These are phyloP conservation scores for Caenorhabditis macrosperma DNA, from an alignment of 2,888 invertebrate species.

Conservation along the genomic window DNA sequence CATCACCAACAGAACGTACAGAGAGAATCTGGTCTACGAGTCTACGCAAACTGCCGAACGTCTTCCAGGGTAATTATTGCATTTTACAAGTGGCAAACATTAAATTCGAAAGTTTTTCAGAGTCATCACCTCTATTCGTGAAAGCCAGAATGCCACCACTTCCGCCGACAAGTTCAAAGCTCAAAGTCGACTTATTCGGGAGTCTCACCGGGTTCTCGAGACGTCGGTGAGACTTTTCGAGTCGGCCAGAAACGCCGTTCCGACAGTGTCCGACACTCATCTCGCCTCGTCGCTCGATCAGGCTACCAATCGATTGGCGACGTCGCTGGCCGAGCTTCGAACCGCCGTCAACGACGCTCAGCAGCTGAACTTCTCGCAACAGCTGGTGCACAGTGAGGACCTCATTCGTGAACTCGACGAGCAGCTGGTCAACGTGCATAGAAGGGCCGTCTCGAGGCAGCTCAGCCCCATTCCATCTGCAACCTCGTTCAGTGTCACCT, in stretches of 20 bases:
- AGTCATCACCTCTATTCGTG: slow-evolving; percentile 70
- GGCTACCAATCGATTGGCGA: slow-evolving; percentile 83
- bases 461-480: slow-evolving; percentile 56
- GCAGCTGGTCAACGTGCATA: slow-evolving; percentile 89
- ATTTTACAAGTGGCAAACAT: neutral
- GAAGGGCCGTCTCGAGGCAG: slow-evolving; percentile 84
- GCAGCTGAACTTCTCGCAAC: slow-evolving; percentile 82
- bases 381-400: slow-evolving; percentile 75
- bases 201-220: slow-evolving; percentile 75
- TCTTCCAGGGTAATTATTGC: slow-evolving; percentile 76
- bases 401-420: slow-evolving; percentile 84
- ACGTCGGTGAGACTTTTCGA: slow-evolving; percentile 85
- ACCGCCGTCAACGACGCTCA: slow-evolving; percentile 84
- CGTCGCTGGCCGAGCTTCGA: slow-evolving; percentile 85
- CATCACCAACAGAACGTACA: slow-evolving; percentile 59
- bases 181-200: slow-evolving; percentile 77
- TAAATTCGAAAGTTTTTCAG: slow-evolving; percentile 38
- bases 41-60: slow-evolving; percentile 82
- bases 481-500: slow-evolving; percentile 37
- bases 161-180: slow-evolving; percentile 75
- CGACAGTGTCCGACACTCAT: slow-evolving; percentile 86
- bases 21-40: slow-evolving; percentile 73
- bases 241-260: slow-evolving; percentile 88
- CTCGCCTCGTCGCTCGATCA: slow-evolving; percentile 72
- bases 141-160: slow-evolving; percentile 67